A percentile compares a stretch with the other conserved stretches of the same genome.
Conservation (phyloP, 2,888 invertebrate species). For the Darwinula stevensoni region DNA sequence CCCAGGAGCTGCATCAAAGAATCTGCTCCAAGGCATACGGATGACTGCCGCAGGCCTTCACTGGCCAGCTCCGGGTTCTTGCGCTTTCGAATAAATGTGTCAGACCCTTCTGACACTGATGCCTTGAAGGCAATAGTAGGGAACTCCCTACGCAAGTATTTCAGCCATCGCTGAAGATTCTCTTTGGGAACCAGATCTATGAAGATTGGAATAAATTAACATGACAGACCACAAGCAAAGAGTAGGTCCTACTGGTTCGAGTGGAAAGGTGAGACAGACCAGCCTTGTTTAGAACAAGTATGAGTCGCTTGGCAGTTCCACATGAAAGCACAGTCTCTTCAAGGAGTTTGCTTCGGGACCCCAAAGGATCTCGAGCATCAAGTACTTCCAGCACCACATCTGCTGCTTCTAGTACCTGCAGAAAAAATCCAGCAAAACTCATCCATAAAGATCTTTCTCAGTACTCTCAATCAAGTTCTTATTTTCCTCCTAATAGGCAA, state of each 20-base stretch:
- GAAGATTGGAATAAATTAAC: conserved; percentile 4
- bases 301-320: conserved; percentile 45
- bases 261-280: conserved; percentile 15
- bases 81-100: conserved; percentile 8
- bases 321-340: conserved; percentile 53
- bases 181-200: conserved; percentile 63
- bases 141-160: conserved; percentile 45
- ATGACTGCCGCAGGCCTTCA: conserved; percentile 17
- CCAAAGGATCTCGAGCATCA: conserved; percentile 78
- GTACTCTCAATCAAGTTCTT: no score
- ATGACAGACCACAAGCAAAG: no score
- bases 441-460: no score
- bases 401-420: conserved; percentile 62
- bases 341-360: conserved; percentile 46
- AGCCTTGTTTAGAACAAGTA: conserved; percentile 85
- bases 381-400: conserved; percentile 83
- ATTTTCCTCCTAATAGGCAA: no score
- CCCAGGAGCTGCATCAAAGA: conserved; percentile 61
- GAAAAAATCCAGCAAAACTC: no score
- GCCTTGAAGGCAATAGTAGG: conserved; percentile 58
- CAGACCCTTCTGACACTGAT: conserved; percentile 14
- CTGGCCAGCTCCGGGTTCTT: conserved; percentile 11
- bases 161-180: conserved; percentile 67
- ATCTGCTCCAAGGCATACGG: conserved; percentile 75
- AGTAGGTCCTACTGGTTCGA: neutral